Evolutionary conservation across 2,797 vertebrate species (phyloP), one percentile per base, ranked within the genome.

Genomic region (Cuniculus paca): DNA sequence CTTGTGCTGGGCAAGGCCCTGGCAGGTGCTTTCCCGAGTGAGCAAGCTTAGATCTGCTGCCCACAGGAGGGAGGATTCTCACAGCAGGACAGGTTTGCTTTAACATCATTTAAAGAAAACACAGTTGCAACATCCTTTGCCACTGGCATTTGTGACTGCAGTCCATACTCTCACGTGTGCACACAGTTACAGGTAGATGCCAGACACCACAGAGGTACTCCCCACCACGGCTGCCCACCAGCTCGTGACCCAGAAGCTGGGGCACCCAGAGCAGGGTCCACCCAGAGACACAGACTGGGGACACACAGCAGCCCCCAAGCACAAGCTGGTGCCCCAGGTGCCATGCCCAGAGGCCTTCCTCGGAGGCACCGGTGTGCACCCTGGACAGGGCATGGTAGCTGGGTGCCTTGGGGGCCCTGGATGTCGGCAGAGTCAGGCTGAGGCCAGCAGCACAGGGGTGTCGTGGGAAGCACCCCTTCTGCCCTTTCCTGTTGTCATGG

Each of bases 381-480:
- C 56, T 19, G 39, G 54, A 36, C 31, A 22, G 63, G 52, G 22
- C 0, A 2, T 6, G 2, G 61, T 22, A 36, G 48, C 11, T 0
- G 11, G 45, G 6, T 65, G 58, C 36, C 31, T 74, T 1, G 39
- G 58, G 45, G 39, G 9, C 11, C 5, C 24, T 11, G 6, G 42
- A 26, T 22, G 17, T 80, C 36, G 91, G 6, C 28, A 6, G n/a
- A 50, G 19, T 24, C 19, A 52, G 60, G 42, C 77, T 79, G n/a
- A 6, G 81, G 48, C 4, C 34, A 77, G 45, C 58, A 31, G 61
- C 42, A 9, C 13, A 1, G 3, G 4, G 1, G 54, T 14, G 60
- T n/a, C 13, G 2, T 5, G 10, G 45, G 56, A 39, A 14, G 12
- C 12, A 6, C 4, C 42, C 2, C 24, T 16, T 3, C 0, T 0